Percentiles rank a stretch among this genome's conserved stretches.
These are phyloP conservation scores for Spodoptera frugiperda DNA, from an alignment of 1,140 invertebrate genomes.

Conservation along the genomic window DNA sequence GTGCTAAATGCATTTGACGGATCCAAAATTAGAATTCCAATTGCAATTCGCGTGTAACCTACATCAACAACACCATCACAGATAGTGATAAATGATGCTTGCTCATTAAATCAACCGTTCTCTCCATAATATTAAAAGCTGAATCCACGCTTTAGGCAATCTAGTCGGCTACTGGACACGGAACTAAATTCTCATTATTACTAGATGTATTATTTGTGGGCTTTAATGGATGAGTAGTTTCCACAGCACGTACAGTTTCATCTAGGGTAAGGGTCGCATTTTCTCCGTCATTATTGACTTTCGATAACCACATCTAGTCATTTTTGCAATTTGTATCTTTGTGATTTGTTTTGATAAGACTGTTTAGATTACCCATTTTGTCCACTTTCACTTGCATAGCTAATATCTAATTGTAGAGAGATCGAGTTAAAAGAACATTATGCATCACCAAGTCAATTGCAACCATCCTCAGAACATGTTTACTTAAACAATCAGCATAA, in stretches of 20 bases:
- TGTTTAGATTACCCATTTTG: no score
- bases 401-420: no score
- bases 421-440: no score
- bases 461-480: no score
- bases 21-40: constrained; percentile 11
- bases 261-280: no score
- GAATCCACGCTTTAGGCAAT: constrained; percentile 26
- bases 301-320: no score
- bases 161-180: not conserved
- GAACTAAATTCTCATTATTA: not conserved
- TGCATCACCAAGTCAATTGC: no score
- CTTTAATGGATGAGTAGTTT: not conserved
- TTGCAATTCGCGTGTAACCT: constrained; percentile 4
- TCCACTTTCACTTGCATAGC: no score
- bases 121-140: not conserved
- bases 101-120: constrained; percentile 14
- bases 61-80: not conserved
- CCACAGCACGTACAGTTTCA: not conserved
- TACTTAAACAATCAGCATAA: constrained; percentile 8
- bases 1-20: constrained; percentile 8
- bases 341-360: no score
- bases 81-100: constrained; percentile 15
- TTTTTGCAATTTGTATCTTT: no score
- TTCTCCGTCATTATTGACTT: no score
- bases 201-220: not conserved